These are phyloP conservation scores for Nixonia krombeini DNA, from an alignment of 1,140 invertebrate species.

Conservation along the genomic window DNA sequence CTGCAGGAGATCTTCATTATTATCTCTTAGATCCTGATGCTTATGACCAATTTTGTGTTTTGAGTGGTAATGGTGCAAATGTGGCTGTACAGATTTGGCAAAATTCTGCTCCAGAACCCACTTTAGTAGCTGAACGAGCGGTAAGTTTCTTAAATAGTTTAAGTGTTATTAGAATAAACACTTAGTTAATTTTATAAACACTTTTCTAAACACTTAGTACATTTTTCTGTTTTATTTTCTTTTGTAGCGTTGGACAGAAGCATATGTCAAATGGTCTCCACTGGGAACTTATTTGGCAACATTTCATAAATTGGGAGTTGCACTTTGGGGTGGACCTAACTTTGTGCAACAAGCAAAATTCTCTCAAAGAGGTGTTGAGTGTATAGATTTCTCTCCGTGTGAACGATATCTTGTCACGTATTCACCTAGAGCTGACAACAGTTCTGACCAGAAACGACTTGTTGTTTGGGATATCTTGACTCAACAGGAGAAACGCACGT, in stretches of 20 bases:
- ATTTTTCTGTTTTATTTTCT: conserved; percentile 1
- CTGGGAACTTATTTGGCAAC: conserved; percentile 96
- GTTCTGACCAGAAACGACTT: conserved; percentile 79
- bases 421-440: conserved; percentile 80
- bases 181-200: too few relatives aligned
- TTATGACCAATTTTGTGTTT: conserved; percentile 94
- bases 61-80: conserved; percentile 81
- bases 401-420: conserved; percentile 98
- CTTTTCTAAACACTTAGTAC: too few relatives aligned
- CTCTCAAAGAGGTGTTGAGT: conserved; percentile 90
- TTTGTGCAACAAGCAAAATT: conserved; percentile 97
- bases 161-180: too few relatives aligned
- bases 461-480: conserved; percentile 96
- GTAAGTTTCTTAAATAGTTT: conserved; percentile 75
- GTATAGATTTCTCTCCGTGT: conserved; percentile 97
- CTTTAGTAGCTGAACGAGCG: conserved; percentile 84
- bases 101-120: conserved; percentile 91
- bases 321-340: conserved; percentile 95
- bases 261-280: conserved; percentile 97
- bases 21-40: conserved; percentile 94
- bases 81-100: conserved; percentile 90
- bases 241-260: conserved; percentile 91
- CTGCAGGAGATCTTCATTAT: conserved; percentile 90
- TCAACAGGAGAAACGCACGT: conserved; percentile 92
- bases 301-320: conserved; percentile 95